These are phyloP conservation scores for Diglossa cyanea DNA, from an alignment of 2,797 vertebrate genomes.

Conservation along the genomic window DNA sequence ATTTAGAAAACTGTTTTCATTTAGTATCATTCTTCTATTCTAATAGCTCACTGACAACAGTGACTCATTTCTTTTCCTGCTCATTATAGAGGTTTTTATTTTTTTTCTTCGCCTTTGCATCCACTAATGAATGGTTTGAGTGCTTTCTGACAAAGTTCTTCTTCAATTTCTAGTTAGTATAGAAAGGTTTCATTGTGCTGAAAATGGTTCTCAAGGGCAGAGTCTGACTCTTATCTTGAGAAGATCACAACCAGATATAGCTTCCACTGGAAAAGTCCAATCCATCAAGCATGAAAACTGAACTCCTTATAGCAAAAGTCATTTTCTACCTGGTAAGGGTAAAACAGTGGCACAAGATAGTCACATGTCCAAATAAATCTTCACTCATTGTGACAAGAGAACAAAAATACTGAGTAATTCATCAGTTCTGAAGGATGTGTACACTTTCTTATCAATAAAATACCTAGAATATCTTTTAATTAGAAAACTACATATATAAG, in stretches of 20 bases:
- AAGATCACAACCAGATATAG: neutral
- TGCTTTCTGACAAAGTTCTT: neutral
- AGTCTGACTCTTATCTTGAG: neutral
- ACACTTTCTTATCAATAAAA: neutral
- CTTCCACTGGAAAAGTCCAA: neutral
- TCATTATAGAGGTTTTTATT: neutral
- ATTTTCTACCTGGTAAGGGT: constrained; percentile 7
- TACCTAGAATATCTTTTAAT: neutral
- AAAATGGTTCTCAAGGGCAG: neutral
- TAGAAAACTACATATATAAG: neutral
- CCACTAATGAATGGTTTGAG: neutral
- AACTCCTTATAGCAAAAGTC: neutral
- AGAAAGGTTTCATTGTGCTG: neutral
- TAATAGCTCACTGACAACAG: neutral
- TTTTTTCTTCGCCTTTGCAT: neutral
- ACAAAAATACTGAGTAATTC: neutral
- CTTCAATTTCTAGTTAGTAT: neutral
- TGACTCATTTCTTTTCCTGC: neutral
- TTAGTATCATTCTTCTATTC: neutral
- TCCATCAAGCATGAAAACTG: constrained; percentile 23
- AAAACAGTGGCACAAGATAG: neutral
- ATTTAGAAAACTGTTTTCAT: neutral
- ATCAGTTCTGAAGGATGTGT: neutral
- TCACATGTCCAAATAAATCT: neutral
- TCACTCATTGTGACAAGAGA: neutral